A percentile compares a stretch with the other conserved stretches of the same genome.
phyloP scores from a whole-genome alignment of 1,140 invertebrate species.

The Onthophagus taurus region DNA sequence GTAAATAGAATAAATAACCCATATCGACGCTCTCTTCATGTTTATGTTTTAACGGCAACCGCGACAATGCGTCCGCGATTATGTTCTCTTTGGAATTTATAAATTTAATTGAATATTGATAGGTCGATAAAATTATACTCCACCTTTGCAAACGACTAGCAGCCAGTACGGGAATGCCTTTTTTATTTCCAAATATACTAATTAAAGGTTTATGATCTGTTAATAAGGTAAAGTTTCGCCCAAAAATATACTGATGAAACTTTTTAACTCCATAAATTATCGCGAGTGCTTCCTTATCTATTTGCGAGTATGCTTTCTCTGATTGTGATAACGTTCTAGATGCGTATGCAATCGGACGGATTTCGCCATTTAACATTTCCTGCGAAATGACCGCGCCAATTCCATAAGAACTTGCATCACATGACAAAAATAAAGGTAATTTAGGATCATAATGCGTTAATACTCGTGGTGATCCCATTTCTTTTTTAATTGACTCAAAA shows the following conservation, averaged over 20 bases:
- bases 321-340: slow-evolving; percentile 37
- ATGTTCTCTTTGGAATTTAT: background rate
- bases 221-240: slow-evolving; percentile 39
- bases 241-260: slow-evolving; percentile 45
- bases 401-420: slow-evolving; percentile 22
- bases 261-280: slow-evolving; percentile 44
- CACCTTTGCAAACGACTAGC: slow-evolving; percentile 10
- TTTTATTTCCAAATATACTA: slow-evolving; percentile 35
- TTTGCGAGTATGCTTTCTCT: slow-evolving; percentile 42
- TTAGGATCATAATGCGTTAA: slow-evolving; percentile 23
- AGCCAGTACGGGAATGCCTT: slow-evolving; percentile 17
- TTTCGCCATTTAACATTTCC: slow-evolving; percentile 28
- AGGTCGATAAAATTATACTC: slow-evolving; percentile 8
- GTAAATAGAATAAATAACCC: background rate
- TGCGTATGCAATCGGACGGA: slow-evolving; percentile 37
- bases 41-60: background rate
- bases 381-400: slow-evolving; percentile 26
- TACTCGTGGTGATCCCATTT: slow-evolving; percentile 22
- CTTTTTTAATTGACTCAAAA: slow-evolving; percentile 25
- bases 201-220: slow-evolving; percentile 44
- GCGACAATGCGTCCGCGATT: background rate
- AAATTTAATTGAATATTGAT: slow-evolving; percentile 11
- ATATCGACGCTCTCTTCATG: no score
- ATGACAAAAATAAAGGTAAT: slow-evolving; percentile 18
- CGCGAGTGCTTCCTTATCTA: slow-evolving; percentile 45